Conservation (phyloP, 2,113 vertebrate species). For the Dryoscopus gambensis region DNA sequence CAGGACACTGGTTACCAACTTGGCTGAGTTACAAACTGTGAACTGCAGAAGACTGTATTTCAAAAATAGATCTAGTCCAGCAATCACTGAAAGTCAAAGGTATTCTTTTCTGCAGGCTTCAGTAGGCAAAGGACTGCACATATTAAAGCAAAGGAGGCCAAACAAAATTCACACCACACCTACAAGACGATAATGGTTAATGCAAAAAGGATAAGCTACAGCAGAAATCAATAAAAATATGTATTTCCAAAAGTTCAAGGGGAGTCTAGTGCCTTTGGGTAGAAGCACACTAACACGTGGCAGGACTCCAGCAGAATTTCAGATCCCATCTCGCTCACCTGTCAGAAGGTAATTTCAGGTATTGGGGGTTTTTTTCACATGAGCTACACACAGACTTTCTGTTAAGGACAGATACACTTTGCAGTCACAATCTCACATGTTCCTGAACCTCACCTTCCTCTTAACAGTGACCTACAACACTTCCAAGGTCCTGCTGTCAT, state of each 20-base stretch:
- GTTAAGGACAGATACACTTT: neutral
- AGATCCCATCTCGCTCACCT: rapidly evolving
- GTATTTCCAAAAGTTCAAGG: neutral
- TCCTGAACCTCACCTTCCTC: neutral
- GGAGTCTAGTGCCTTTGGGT: neutral
- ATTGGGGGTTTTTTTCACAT: neutral
- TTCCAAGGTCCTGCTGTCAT: neutral
- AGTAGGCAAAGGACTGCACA: neutral
- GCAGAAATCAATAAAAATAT: neutral
- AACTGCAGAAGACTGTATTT: neutral
- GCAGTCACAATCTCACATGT: neutral
- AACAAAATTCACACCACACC: neutral
- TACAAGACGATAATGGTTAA: neutral
- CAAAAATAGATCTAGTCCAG: neutral
- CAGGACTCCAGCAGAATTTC: neutral
- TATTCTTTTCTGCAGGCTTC: neutral
- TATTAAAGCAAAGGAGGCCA: neutral
- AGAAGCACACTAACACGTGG: rapidly evolving
- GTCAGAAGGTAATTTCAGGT: neutral
- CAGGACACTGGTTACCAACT: neutral
- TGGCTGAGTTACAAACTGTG: neutral
- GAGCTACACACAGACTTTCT: neutral
- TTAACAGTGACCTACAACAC: neutral
- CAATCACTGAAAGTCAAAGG: neutral
- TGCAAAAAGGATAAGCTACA: neutral